Percentiles rank a stretch among this genome's conserved stretches.
phyloP scores from a whole-genome alignment of 2,797 vertebrate genomes.

The Eutrigla gurnardus region DNA sequence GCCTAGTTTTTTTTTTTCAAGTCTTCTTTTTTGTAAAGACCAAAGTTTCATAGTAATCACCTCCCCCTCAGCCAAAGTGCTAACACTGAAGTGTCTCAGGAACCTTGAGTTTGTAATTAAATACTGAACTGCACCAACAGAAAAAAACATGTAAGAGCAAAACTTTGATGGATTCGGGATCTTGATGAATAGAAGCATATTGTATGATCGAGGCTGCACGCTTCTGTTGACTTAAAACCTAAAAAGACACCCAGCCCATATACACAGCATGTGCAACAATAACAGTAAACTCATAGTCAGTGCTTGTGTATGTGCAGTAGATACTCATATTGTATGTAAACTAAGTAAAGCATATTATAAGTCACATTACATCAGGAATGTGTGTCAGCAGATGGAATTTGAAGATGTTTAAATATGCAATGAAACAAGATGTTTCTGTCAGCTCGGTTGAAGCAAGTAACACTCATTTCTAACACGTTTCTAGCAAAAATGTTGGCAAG shows the following conservation, averaged over 20 bases:
- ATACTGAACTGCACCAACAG: conserved; percentile 60
- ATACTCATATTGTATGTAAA: not conserved
- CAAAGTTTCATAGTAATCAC: conserved; percentile 54
- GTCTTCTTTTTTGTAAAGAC: conserved; percentile 34
- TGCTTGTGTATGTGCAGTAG: not conserved
- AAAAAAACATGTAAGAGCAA: conserved; percentile 51
- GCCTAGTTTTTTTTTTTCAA: conserved; percentile 39
- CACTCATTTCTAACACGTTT: not conserved
- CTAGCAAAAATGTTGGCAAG: not conserved
- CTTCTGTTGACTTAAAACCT: conserved; percentile 32
- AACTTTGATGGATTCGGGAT: conserved; percentile 67
- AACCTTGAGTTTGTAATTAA: conserved; percentile 80
- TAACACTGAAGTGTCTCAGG: conserved; percentile 65
- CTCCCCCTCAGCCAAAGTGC: conserved; percentile 46
- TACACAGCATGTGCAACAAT: not conserved
- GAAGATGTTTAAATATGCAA: not conserved
- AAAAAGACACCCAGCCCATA: not conserved
- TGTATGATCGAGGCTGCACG: conserved; percentile 17
- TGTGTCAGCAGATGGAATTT: not conserved
- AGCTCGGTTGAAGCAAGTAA: not conserved
- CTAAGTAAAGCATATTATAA: not conserved
- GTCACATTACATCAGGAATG: not conserved
- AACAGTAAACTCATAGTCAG: not conserved
- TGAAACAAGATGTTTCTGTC: not conserved
- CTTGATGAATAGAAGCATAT: conserved; percentile 47